Evolutionary conservation across 2,797 vertebrate species (phyloP).

Genomic region (Coregonus sp.): DNA sequence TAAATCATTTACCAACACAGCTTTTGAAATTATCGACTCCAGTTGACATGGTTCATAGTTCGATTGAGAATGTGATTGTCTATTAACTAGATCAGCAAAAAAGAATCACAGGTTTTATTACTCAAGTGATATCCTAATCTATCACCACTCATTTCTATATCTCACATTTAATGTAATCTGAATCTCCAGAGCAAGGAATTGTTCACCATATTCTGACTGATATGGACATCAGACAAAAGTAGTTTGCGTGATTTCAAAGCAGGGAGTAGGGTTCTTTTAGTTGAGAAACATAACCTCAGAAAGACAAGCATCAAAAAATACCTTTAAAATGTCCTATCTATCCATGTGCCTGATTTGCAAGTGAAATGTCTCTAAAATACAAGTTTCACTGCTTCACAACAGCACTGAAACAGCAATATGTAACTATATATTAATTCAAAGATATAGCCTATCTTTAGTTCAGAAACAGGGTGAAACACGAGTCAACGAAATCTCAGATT

Average conservation of each 20-base stretch:
- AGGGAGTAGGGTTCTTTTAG: background rate
- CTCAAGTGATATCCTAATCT: slow-evolving; percentile 12
- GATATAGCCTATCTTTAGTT: background rate
- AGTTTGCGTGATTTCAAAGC: background rate
- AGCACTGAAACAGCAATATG: background rate
- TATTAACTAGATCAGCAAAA: slow-evolving; percentile 66
- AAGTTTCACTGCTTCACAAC: background rate
- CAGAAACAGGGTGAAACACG: background rate
- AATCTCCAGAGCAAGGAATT: background rate
- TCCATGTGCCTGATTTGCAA: background rate
- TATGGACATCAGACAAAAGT: background rate
- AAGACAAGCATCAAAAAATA: background rate
- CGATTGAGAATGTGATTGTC: slow-evolving; percentile 65
- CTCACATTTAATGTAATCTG: background rate
- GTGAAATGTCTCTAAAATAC: background rate
- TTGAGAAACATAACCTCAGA: background rate
- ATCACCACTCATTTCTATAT: background rate
- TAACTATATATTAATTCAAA: background rate
- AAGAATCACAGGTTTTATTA: background rate
- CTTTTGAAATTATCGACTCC: slow-evolving; percentile 69
- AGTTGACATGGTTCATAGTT: slow-evolving; percentile 65
- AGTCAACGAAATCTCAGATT: background rate
- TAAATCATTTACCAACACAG: slow-evolving; percentile 70
- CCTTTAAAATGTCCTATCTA: background rate
- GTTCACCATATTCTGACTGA: background rate